Evolutionary conservation across 2,797 vertebrate species (phyloP).

Genomic region (Momotus momota): DNA sequence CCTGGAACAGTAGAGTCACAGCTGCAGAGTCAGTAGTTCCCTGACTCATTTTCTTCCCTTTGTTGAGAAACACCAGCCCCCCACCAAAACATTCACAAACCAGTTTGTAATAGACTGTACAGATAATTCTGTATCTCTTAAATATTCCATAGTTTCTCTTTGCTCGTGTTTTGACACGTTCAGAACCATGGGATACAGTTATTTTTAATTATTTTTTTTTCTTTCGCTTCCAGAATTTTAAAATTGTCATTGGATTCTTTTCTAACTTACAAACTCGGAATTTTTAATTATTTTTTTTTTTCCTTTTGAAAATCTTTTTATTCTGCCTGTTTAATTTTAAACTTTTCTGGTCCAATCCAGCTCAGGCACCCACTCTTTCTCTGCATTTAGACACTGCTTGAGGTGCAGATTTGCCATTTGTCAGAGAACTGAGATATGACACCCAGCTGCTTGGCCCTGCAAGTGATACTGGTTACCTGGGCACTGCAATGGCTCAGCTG

Average conservation of each 20-base stretch:
- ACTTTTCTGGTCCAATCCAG: not conserved
- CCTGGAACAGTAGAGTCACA: not conserved
- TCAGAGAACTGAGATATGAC: not conserved
- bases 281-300: not conserved
- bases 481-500: not conserved
- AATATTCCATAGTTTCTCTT: not conserved
- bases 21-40: fast-evolving
- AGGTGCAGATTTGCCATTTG: not conserved
- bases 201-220: not conserved
- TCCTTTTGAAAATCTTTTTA: not conserved
- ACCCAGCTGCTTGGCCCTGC: not conserved
- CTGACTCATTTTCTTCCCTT: not conserved
- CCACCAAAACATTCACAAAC: not conserved
- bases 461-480: not conserved
- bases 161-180: not conserved
- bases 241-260: not conserved
- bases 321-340: not conserved
- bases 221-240: not conserved
- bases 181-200: not conserved
- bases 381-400: not conserved
- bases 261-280: not conserved
- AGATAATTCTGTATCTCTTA: not conserved
- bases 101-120: not conserved
- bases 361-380: not conserved
- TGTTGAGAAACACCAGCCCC: not conserved